phyloP scores from a whole-genome alignment of 1,140 invertebrate genomes.

The Heliconius himera region DNA sequence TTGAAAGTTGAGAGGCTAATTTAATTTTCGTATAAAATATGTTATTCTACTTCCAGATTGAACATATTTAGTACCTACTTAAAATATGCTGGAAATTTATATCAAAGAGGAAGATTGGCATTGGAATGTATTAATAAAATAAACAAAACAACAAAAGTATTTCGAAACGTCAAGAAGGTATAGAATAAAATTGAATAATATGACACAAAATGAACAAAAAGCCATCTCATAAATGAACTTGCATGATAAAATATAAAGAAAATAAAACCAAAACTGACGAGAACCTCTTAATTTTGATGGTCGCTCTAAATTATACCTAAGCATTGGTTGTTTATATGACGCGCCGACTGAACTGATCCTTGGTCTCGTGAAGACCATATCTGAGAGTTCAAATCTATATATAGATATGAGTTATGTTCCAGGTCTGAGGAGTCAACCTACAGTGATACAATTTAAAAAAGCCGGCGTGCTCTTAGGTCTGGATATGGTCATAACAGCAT shows the following conservation, averaged over 20 bases:
- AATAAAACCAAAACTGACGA: constrained; percentile 40
- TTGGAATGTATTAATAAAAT: not conserved
- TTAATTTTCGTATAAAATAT: no score
- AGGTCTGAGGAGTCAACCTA: constrained; percentile 36
- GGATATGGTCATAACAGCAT: constrained; percentile 64
- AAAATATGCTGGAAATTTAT: not conserved
- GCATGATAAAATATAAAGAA: constrained; percentile 30
- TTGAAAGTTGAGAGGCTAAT: no score
- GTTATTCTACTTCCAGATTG: no score
- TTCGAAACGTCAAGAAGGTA: not conserved
- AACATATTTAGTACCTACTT: not conserved
- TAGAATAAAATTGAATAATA: constrained; percentile 4
- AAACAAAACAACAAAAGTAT: not conserved
- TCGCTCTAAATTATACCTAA: constrained; percentile 42
- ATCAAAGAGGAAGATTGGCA: not conserved
- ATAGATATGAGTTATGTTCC: constrained; percentile 44
- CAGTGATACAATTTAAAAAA: constrained; percentile 53
- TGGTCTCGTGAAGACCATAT: constrained; percentile 44
- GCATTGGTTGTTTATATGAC: constrained; percentile 39
- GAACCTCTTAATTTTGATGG: constrained; percentile 44
- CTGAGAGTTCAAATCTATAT: constrained; percentile 45
- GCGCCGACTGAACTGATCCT: constrained; percentile 28
- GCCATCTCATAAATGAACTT: constrained; percentile 41
- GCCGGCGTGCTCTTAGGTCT: constrained; percentile 44
- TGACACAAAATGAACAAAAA: constrained; percentile 25